phyloP scores from a whole-genome alignment of 2,113 vertebrate genomes.

The Neogale vison region DNA sequence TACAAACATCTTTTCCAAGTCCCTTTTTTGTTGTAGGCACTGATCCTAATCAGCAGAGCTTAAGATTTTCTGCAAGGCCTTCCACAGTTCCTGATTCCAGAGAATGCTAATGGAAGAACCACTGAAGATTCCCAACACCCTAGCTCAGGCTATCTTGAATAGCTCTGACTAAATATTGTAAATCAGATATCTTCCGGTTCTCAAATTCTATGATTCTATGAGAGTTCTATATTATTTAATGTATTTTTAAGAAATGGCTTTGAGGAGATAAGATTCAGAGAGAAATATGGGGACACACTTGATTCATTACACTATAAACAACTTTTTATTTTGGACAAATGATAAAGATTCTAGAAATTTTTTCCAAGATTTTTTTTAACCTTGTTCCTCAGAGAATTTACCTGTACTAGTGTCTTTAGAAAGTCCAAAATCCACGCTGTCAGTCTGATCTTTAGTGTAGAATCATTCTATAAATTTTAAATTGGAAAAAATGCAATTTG shows the following conservation, averaged over 20 bases:
- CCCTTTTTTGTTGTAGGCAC: not conserved
- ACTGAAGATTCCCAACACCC: not conserved
- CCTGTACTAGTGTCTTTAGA: not conserved
- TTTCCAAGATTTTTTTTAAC: not conserved
- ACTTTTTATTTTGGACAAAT: not conserved
- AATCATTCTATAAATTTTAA: constrained; percentile 9
- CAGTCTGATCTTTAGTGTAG: not conserved
- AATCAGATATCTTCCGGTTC: not conserved
- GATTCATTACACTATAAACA: not conserved
- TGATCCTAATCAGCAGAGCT: not conserved
- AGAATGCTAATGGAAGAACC: not conserved
- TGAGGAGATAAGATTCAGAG: not conserved
- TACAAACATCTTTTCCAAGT: not conserved
- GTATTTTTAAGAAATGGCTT: not conserved
- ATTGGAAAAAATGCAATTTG: not conserved
- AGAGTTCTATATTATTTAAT: not conserved
- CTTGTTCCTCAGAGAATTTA: not conserved
- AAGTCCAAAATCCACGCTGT: not conserved
- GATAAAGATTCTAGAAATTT: not conserved
- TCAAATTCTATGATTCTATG: not conserved
- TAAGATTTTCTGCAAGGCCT: not conserved
- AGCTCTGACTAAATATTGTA: not conserved
- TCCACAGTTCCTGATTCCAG: not conserved
- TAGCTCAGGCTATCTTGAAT: not conserved
- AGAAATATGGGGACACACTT: not conserved